A percentile compares a stretch with the other conserved stretches of the same genome.
phyloP scores from a whole-genome alignment of 1,140 invertebrate species.

The Contarinia nasturtii region DNA sequence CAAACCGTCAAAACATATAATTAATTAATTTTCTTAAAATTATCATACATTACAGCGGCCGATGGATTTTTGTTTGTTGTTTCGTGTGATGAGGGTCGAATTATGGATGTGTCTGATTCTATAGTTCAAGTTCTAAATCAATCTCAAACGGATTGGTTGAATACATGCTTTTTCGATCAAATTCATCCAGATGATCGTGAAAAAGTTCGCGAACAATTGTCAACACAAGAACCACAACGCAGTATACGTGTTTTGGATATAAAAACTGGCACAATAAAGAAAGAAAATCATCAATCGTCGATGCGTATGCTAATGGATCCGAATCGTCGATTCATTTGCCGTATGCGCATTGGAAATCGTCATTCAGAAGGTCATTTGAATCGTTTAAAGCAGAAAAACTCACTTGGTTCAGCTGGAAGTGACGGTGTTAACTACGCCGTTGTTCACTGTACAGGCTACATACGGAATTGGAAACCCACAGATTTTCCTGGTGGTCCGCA shows the following conservation, averaged over 20 bases:
- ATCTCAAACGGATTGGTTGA: slow-evolving; percentile 91
- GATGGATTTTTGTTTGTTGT: slow-evolving; percentile 99
- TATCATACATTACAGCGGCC: too few relatives aligned
- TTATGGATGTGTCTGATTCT: slow-evolving; percentile 97
- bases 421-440: slow-evolving; percentile 95
- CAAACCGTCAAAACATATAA: too few relatives aligned
- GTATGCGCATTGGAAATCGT: slow-evolving; percentile 88
- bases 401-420: slow-evolving; percentile 63
- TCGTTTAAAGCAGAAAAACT: slow-evolving; percentile 77
- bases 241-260: slow-evolving; percentile 90
- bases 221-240: slow-evolving; percentile 90
- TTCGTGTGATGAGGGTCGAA: slow-evolving; percentile 88
- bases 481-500: slow-evolving; percentile 58
- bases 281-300: slow-evolving; percentile 93
- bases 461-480: slow-evolving; percentile 96
- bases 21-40: too few relatives aligned
- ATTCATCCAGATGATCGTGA: slow-evolving; percentile 97
- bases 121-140: slow-evolving; percentile 95
- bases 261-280: slow-evolving; percentile 96
- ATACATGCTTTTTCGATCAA: slow-evolving; percentile 84
- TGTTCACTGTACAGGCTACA: slow-evolving; percentile 97
- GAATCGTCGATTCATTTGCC: slow-evolving; percentile 92
- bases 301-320: slow-evolving; percentile 97
- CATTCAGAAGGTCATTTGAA: slow-evolving; percentile 59
- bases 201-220: slow-evolving; percentile 88